Base-by-base conservation (phyloP, 1,140 invertebrate species). In the Tenebrio molitor region DNA sequence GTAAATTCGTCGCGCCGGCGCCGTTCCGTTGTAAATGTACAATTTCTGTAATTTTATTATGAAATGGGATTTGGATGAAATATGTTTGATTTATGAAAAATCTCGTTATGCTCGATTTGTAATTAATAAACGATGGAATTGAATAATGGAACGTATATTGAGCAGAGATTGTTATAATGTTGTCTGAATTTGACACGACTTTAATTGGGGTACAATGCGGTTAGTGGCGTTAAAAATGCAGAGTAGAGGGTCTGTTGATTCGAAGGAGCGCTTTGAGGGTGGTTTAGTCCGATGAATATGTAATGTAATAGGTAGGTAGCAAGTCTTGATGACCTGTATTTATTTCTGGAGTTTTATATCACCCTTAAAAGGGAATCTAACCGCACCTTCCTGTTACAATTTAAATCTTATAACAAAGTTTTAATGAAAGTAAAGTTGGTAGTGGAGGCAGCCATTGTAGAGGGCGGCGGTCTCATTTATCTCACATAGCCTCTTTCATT, bases 331-430 rank as follows among this genome's bases (percentile, higher is more conserved):
- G 63, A 65, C 39, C 63, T 36, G 69, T 71, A 71, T 71, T 71
- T 71, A 71, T 71, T 64, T 71, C 53, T 23, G 53, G 69, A 71
- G 50, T 63, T 71, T 63, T 62, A 64, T 63, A 64, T 69, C 46
- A 69, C 53, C 53, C 25, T 34, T 34, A 64, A 63, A 53, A 50
- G 44, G 39, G 42, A 50, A 44, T 58, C 36, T 72, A 72, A 72
- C 70, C 42, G 36, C 71, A 72, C 71, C 71, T 72, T 72, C 41
- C 44, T 72, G 71, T 72, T 72, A 68, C 71, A 72, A 72, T 72
- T 72, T 72, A 72, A 72, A 72, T 72, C 71, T 72, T 72, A 72
- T 72, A 72, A 72, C 64, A 72, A 72, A 72, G 71, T 72, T 72
- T 72, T 72, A 72, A 72, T 72, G 71, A 72, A 72, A 72, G 71